Conservation (phyloP, 2,113 vertebrate genomes). For the Xyrauchen texanus region DNA sequence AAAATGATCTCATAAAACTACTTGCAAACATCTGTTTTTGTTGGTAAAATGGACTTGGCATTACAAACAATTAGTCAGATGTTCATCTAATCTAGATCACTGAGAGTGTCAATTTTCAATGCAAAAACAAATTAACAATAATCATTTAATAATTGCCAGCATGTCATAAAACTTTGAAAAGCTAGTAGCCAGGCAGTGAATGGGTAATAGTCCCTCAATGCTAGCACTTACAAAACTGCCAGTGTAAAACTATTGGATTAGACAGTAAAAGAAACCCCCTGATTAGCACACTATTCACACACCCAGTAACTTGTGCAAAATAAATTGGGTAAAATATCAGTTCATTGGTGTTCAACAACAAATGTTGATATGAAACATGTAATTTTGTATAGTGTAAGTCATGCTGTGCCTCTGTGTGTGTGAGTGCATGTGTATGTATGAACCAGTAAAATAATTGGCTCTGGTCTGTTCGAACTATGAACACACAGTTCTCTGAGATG, state of each 20-base stretch:
- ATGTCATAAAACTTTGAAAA: slow-evolving; percentile 46
- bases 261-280: slow-evolving; percentile 60
- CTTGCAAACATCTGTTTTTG: slow-evolving; percentile 49
- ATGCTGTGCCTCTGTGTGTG: slow-evolving; percentile 46
- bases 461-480: slow-evolving; percentile 23
- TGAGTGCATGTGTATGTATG: slow-evolving; percentile 33
- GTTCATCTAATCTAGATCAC: slow-evolving; percentile 29
- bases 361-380: background rate
- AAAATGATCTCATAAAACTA: slow-evolving; percentile 59
- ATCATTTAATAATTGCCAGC: slow-evolving; percentile 34
- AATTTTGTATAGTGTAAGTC: background rate
- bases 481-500: slow-evolving; percentile 47
- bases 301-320: slow-evolving; percentile 60
- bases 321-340: slow-evolving; percentile 45
- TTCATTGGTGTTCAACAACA: slow-evolving; percentile 43
- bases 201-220: slow-evolving; percentile 39
- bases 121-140: slow-evolving; percentile 21
- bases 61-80: slow-evolving; percentile 57
- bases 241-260: slow-evolving; percentile 52
- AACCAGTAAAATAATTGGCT: slow-evolving; percentile 9
- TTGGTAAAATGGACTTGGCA: slow-evolving; percentile 64
- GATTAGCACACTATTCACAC: slow-evolving; percentile 67
- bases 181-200: slow-evolving; percentile 45
- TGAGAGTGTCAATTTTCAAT: slow-evolving; percentile 8
- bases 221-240: slow-evolving; percentile 51